Evolutionary conservation across 1,140 invertebrate species (phyloP).

Genomic region (Laupala kohalensis): DNA sequence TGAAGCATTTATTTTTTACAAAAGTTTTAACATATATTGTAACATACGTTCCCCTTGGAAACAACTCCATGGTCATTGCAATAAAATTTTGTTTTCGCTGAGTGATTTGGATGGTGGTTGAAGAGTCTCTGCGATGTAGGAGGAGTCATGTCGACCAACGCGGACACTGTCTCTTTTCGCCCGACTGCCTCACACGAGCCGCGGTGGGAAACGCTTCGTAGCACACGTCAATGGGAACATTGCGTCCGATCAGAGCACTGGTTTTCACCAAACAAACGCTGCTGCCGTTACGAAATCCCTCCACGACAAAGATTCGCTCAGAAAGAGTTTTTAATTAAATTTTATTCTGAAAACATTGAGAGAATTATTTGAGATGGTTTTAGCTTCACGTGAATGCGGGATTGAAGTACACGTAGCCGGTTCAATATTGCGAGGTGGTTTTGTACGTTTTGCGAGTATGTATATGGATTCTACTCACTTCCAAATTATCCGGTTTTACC

Average conservation of each 20-base stretch:
- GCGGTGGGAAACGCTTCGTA: not conserved
- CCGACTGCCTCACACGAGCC: too few relatives aligned
- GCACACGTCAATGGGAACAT: too few relatives aligned
- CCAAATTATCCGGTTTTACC: not conserved
- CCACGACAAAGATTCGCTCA: not conserved
- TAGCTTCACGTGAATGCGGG: not conserved
- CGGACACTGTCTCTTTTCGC: too few relatives aligned
- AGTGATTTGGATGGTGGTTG: too few relatives aligned
- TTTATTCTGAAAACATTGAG: not conserved
- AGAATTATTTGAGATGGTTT: not conserved
- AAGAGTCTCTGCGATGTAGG: too few relatives aligned
- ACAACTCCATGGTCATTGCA: too few relatives aligned
- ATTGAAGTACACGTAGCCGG: not conserved
- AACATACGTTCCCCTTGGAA: too few relatives aligned
- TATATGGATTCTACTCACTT: not conserved
- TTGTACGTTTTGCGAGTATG: not conserved
- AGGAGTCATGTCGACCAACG: too few relatives aligned
- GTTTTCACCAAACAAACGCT: not conserved
- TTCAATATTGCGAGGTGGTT: not conserved
- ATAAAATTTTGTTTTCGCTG: too few relatives aligned
- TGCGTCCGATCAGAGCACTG: too few relatives aligned
- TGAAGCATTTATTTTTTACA: too few relatives aligned
- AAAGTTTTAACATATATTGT: too few relatives aligned
- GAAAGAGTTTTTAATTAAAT: not conserved
- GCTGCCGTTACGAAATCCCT: not conserved